phyloP scores from a whole-genome alignment of 2,113 vertebrate genomes.

The Saguinus imperator region DNA sequence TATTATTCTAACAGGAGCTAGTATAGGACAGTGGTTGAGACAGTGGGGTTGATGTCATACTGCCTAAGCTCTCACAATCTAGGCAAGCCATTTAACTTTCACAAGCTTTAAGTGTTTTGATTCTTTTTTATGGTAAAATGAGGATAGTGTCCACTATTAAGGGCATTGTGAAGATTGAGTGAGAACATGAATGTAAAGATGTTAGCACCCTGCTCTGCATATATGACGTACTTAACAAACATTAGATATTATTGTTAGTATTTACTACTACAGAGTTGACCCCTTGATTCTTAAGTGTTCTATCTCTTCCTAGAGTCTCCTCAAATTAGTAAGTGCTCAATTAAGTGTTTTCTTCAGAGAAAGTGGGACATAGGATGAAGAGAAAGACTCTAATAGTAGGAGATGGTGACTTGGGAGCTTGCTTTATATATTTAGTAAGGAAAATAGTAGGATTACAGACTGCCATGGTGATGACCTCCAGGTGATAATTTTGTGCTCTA shows the following conservation, averaged over 20 bases:
- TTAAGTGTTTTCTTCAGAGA: not conserved
- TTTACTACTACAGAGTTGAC: not conserved
- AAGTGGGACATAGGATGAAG: not conserved
- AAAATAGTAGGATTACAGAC: not conserved
- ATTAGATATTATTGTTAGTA: not conserved
- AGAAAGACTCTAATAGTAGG: not conserved
- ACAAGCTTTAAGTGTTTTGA: not conserved
- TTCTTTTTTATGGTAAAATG: not conserved
- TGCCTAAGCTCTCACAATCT: not conserved
- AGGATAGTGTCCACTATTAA: not conserved
- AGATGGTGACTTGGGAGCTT: not conserved
- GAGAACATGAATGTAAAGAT: not conserved
- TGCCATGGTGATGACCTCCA: not conserved
- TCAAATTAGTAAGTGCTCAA: not conserved
- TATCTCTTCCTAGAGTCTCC: not conserved
- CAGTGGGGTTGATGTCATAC: not conserved
- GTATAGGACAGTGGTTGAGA: not conserved
- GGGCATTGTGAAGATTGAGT: not conserved
- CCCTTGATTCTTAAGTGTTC: not conserved
- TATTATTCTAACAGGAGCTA: not conserved
- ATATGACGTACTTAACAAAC: not conserved
- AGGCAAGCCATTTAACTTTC: not conserved
- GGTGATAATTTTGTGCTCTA: not conserved
- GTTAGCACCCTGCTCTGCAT: not conserved
- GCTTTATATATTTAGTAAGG: not conserved